These are phyloP conservation scores for Apocheima hispidaria DNA, from an alignment of 2,888 invertebrate species.

Conservation along the genomic window DNA sequence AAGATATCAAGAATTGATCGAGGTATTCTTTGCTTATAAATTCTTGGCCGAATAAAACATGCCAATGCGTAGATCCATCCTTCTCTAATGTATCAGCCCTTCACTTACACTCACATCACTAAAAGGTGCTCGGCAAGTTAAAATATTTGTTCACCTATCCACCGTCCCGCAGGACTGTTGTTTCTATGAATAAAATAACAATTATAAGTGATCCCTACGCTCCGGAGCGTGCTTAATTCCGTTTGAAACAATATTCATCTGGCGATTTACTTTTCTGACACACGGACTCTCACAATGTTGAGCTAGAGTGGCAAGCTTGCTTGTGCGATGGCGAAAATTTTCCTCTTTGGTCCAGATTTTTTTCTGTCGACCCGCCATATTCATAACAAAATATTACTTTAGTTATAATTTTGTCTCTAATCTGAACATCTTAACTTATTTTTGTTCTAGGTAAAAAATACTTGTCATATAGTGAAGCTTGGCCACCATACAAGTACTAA, in stretches of 20 bases:
- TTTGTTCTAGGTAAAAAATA: too few relatives aligned
- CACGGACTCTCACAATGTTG: slow-evolving; percentile 42
- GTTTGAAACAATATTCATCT: slow-evolving; percentile 86
- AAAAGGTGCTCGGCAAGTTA: slow-evolving; percentile 79
- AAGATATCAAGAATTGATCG: too few relatives aligned
- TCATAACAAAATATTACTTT: too few relatives aligned
- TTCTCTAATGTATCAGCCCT: slow-evolving; percentile 23
- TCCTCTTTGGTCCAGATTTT: too few relatives aligned
- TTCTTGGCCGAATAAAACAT: not conserved
- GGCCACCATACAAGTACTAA: too few relatives aligned
- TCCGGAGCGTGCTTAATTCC: slow-evolving; percentile 82
- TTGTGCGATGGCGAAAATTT: too few relatives aligned
- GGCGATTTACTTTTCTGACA: slow-evolving; percentile 70
- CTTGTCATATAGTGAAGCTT: too few relatives aligned
- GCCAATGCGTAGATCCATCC: not conserved
- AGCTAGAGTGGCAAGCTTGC: not conserved
- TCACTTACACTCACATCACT: slow-evolving; percentile 42
- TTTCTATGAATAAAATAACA: slow-evolving; percentile 87
- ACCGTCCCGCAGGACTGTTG: slow-evolving; percentile 76
- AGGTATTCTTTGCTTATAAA: too few relatives aligned
- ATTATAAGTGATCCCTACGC: slow-evolving; percentile 84
- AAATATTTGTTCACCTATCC: slow-evolving; percentile 83
- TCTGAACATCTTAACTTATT: too few relatives aligned
- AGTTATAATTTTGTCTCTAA: too few relatives aligned
- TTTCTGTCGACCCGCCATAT: too few relatives aligned